Evolutionary conservation across 2,113 vertebrate species (phyloP), one percentile per base, ranked within the genome.

Genomic region (Coregonus clupeaformis): DNA sequence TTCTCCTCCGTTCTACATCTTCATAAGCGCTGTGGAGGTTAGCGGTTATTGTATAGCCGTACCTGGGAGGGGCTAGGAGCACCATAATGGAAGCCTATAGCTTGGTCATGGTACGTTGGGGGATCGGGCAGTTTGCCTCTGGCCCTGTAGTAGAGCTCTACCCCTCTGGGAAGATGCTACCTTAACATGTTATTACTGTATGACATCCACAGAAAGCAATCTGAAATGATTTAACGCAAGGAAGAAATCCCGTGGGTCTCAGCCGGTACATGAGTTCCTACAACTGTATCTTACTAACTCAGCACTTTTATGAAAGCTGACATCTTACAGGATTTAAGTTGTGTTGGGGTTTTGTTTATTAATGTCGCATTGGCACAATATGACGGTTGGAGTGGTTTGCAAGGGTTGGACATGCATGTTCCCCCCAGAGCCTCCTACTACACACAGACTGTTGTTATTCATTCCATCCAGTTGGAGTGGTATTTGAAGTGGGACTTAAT

Each of bases 401-500:
- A 22, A 22, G 6, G n/a, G 18, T 24, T 60, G 18, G n/a, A 6
- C 6, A n/a, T 60, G 16, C 20, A 22, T 60, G 18, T 22, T 60
- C 4, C 6, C 55, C 57, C 57, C 57, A 22, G 18, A 24, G 57
- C 13, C n/a, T 60, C n/a, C 22, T 13, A 62, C 5, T 7, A 24
- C 20, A 24, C 2, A n/a, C 7, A 25, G 5, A n/a, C n/a, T 62
- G 4, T 9, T 62, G 0, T 13, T 62, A 25, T 62, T 25, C 1
- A 62, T 77, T 36, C 36, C 36, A 36, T 36, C 9, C 36, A 36
- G 36, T 36, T 77, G 75, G 63, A 20, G 49, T 30, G 2, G 36
- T 79, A 84, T 82, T 79, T 79, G 76, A 80, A 77, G 55, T 82
- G 73, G 71, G 81, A 79, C 63, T 80, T 81, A 70, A 86, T 72